A percentile compares a stretch with the other conserved stretches of the same genome.
These are phyloP conservation scores for Sebastes hubbsi DNA, from an alignment of 2,797 vertebrate species.

Conservation along the genomic window DNA sequence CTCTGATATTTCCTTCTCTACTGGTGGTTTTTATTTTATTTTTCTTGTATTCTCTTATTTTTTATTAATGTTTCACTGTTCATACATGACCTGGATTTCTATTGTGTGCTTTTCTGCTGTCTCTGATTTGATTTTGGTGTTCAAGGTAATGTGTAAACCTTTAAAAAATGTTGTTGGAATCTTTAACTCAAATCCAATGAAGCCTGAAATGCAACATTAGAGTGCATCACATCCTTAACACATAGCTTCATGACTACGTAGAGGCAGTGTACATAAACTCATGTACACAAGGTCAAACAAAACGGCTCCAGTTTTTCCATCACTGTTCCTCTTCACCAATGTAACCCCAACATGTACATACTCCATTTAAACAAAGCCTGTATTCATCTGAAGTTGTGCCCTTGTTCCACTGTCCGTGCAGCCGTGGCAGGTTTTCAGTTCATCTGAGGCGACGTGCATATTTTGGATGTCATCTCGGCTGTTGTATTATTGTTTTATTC, in stretches of 20 bases:
- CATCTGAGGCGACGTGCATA: slow-evolving; percentile 78
- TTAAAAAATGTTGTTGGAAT: not conserved
- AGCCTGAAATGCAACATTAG: not conserved
- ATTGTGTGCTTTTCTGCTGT: not conserved
- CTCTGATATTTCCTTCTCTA: not conserved
- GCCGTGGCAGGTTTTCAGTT: slow-evolving; percentile 70
- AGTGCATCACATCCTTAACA: not conserved
- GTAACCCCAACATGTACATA: slow-evolving; percentile 43
- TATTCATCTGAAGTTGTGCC: slow-evolving; percentile 34
- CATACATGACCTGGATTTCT: not conserved
- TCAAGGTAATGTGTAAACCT: not conserved
- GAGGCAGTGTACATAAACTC: not conserved
- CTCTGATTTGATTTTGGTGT: not conserved
- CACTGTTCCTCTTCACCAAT: slow-evolving; percentile 21
- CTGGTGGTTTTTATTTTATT: not conserved
- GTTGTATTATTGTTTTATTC: slow-evolving; percentile 82
- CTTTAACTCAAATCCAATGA: not conserved
- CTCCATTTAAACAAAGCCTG: slow-evolving; percentile 57
- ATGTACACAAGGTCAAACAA: slow-evolving; percentile 17
- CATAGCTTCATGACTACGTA: not conserved
- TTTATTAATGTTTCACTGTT: not conserved
- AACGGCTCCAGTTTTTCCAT: not conserved
- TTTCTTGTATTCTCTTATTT: not conserved
- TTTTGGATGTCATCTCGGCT: slow-evolving; percentile 79
- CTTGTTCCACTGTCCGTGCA: slow-evolving; percentile 27